A percentile compares a stretch with the other conserved stretches of the same genome.
These are phyloP conservation scores for Brachionus asplanchnoidis DNA, from an alignment of 1,140 invertebrate genomes.

Conservation along the genomic window DNA sequence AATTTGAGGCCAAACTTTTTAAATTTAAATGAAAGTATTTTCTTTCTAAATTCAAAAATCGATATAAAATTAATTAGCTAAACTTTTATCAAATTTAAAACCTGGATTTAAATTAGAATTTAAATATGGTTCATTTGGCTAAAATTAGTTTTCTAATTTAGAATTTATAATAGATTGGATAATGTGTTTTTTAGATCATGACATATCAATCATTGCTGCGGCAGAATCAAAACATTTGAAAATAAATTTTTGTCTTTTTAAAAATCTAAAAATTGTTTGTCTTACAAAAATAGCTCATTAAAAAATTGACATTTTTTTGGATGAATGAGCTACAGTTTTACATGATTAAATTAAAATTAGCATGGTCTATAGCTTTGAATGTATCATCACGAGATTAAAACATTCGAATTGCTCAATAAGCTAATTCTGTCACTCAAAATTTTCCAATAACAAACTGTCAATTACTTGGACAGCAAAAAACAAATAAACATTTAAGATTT, in stretches of 20 bases:
- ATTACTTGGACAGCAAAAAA: neutral
- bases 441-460: neutral
- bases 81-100: neutral
- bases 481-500: no score
- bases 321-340: neutral
- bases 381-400: neutral
- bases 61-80: neutral
- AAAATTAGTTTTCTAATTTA: neutral
- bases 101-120: neutral
- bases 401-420: neutral
- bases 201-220: neutral
- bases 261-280: neutral
- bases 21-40: no score
- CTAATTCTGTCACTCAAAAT: neutral
- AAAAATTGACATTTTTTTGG: neutral
- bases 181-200: neutral
- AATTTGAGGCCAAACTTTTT: no score
- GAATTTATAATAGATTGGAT: neutral
- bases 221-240: neutral
- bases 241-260: neutral
- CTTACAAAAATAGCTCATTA: neutral
- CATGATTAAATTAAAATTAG: no score
- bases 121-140: neutral
- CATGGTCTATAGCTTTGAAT: neutral
- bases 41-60: neutral